Evolutionary conservation across 2,888 invertebrate species (phyloP).

Genomic region (Thalpophila matura): DNA sequence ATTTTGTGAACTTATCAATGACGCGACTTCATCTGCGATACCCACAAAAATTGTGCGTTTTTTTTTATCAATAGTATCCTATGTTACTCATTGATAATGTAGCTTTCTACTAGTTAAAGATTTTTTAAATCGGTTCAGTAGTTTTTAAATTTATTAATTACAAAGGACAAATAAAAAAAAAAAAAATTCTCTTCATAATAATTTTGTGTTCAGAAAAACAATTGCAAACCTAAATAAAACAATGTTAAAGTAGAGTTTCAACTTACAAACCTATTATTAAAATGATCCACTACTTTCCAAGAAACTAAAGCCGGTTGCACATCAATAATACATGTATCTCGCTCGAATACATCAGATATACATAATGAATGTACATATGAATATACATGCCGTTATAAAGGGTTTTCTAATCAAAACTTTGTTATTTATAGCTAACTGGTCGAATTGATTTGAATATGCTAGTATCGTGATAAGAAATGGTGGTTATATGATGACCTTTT

Average conservation of each 20-base stretch:
- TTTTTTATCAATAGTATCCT: too few relatives aligned
- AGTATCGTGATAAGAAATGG: constrained; percentile 57
- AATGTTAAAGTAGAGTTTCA: constrained; percentile 19
- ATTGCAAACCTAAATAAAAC: background rate
- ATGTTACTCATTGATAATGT: too few relatives aligned
- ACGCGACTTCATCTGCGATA: too few relatives aligned
- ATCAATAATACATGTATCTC: constrained; percentile 65
- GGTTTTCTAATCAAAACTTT: constrained; percentile 87
- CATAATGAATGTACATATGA: constrained; percentile 86
- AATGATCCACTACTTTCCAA: constrained; percentile 41
- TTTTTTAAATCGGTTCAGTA: too few relatives aligned
- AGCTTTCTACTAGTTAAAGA: too few relatives aligned
- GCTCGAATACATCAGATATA: constrained; percentile 57
- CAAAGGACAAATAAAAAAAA: background rate
- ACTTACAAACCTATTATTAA: constrained; percentile 33
- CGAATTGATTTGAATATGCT: constrained; percentile 83
- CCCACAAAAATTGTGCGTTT: too few relatives aligned
- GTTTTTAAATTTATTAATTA: too few relatives aligned
- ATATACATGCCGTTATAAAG: constrained; percentile 81
- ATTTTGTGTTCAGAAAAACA: too few relatives aligned
- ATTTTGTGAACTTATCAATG: too few relatives aligned
- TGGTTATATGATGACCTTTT: constrained; percentile 25
- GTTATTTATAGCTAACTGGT: constrained; percentile 82
- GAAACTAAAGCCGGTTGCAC: constrained; percentile 40
- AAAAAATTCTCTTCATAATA: too few relatives aligned